Conservation (phyloP, 2,888 invertebrate species). For the Thymelicus sylvestris region DNA sequence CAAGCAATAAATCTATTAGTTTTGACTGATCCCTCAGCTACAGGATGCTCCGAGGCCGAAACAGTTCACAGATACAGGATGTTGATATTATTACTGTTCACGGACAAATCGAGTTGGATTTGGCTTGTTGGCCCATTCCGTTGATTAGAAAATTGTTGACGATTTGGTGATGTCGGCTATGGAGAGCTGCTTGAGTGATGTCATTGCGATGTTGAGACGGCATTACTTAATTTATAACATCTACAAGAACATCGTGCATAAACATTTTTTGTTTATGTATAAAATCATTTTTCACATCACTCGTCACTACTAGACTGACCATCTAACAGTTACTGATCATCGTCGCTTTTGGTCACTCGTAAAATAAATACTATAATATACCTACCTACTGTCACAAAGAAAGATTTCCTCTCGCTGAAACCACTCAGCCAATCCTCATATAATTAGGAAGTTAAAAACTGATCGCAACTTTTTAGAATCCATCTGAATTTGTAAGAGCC, state of each 20-base stretch:
- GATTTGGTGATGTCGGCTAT: conserved; percentile 10
- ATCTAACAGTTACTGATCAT: too few relatives aligned
- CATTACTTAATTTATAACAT: too few relatives aligned
- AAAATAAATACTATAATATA: too few relatives aligned
- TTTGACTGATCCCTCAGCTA: conserved; percentile 42
- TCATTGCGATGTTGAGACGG: too few relatives aligned
- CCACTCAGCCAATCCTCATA: too few relatives aligned
- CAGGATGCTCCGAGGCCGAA: conserved; percentile 46
- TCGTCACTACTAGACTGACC: too few relatives aligned
- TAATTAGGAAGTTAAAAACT: neutral
- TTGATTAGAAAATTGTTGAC: conserved; percentile 30
- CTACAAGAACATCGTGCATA: too few relatives aligned
- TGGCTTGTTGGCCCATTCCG: conserved; percentile 28
- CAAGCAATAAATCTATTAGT: conserved; percentile 36
- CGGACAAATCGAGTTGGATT: conserved; percentile 14
- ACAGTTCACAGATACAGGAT: conserved; percentile 43
- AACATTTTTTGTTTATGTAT: too few relatives aligned
- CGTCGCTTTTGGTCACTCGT: too few relatives aligned
- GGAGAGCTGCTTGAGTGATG: neutral
- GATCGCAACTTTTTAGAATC: conserved; percentile 23
- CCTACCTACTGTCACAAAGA: too few relatives aligned
- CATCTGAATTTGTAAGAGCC: conserved; percentile 16
- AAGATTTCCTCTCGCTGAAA: too few relatives aligned
- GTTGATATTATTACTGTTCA: conserved; percentile 34
- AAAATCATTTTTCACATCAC: too few relatives aligned